phyloP scores from a whole-genome alignment of 2,113 vertebrate species.

The Antechinus flavipes region DNA sequence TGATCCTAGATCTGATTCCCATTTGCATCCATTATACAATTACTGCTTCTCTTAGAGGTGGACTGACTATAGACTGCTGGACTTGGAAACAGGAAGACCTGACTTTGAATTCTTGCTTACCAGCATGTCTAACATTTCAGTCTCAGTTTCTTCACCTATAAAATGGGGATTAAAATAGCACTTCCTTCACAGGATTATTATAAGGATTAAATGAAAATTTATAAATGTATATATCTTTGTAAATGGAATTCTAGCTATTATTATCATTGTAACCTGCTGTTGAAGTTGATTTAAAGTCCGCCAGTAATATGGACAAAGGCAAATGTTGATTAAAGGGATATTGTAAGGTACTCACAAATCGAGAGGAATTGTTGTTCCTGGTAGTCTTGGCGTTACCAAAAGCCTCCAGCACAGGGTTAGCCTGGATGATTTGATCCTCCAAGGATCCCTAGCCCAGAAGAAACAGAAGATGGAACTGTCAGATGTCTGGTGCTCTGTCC shows the following conservation, averaged over 20 bases:
- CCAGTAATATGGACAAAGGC: not conserved
- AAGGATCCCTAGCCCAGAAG: conserved; percentile 68
- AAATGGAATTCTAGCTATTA: not conserved
- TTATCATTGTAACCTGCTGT: not conserved
- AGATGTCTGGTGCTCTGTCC: not conserved
- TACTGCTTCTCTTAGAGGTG: too few species aligned
- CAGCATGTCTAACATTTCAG: not conserved
- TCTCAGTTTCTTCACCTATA: not conserved
- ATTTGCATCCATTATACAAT: not conserved
- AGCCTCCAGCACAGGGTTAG: conserved; percentile 76
- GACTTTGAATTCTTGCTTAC: not conserved
- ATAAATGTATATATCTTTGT: not conserved
- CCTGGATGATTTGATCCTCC: conserved; percentile 78
- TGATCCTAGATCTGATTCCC: not conserved
- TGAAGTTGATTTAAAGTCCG: not conserved
- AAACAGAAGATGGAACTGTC: not conserved
- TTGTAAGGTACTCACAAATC: conserved; percentile 50
- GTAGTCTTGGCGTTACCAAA: conserved; percentile 71
- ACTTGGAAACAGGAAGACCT: not conserved
- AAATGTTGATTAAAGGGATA: not conserved
- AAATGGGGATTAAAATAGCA: not conserved
- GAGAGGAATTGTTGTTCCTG: conserved; percentile 73
- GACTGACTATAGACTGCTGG: not conserved
- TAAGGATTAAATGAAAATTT: not conserved
- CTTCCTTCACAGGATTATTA: not conserved